These are phyloP conservation scores for Strigops habroptila DNA, from an alignment of 2,113 vertebrate species.

Conservation along the genomic window DNA sequence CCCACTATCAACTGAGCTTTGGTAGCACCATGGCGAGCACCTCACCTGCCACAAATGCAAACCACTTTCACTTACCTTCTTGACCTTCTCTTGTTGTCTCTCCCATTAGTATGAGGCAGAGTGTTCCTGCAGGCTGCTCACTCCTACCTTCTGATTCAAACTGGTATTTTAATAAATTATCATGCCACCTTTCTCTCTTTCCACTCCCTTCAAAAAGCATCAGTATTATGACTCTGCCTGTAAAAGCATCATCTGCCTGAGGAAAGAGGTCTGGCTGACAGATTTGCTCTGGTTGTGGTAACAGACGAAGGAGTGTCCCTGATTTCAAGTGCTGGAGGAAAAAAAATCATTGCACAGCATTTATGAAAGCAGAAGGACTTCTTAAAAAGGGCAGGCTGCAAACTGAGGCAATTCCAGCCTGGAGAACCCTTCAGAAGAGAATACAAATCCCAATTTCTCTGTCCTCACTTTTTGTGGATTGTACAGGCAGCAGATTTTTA, in stretches of 20 bases:
- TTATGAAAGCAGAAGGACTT: neutral
- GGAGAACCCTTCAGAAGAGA: neutral
- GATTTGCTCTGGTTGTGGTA: neutral
- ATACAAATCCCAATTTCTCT: neutral
- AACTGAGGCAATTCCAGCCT: neutral
- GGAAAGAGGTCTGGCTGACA: neutral
- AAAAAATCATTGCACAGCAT: neutral
- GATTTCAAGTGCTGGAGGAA: neutral
- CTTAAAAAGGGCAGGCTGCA: neutral
- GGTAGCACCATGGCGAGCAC: rapidly evolving
- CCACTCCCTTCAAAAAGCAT: neutral
- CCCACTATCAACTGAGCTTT: neutral
- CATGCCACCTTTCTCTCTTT: neutral
- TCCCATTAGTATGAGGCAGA: neutral
- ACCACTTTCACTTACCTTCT: neutral
- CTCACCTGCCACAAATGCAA: neutral
- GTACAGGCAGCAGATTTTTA: neutral
- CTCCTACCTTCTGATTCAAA: neutral
- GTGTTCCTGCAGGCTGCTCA: neutral
- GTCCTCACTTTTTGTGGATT: neutral
- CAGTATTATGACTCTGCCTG: neutral
- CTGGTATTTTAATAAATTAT: neutral
- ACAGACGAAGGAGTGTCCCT: neutral
- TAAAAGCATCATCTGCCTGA: neutral
- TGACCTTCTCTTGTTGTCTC: neutral